Conservation (phyloP, 2,113 vertebrate genomes). For the Solenodon paradoxus region DNA sequence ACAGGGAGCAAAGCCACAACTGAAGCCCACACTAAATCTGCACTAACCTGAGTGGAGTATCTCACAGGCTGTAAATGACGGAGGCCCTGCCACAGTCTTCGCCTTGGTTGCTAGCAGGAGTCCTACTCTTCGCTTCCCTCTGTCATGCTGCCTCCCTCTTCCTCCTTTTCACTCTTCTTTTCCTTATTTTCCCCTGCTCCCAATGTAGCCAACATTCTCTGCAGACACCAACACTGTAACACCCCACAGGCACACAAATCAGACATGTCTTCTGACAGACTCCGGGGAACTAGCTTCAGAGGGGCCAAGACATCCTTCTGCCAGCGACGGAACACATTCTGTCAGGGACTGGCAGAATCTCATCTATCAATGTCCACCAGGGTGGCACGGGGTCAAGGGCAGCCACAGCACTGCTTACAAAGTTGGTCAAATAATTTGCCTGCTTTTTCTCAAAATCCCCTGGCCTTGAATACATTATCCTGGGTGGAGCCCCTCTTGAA, state of each 20-base stretch:
- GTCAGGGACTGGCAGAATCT: not conserved
- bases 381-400: not conserved
- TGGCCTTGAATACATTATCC: not conserved
- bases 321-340: not conserved
- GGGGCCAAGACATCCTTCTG: not conserved
- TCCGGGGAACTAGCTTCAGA: not conserved
- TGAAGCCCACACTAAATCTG: not conserved
- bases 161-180: not conserved
- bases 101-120: not conserved
- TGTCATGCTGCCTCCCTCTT: not conserved
- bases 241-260: constrained; percentile 4
- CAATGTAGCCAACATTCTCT: not conserved
- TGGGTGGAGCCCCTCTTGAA: not conserved
- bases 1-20: not conserved
- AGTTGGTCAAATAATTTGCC: not conserved
- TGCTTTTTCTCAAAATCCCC: not conserved
- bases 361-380: constrained; percentile 32
- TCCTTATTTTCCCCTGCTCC: not conserved
- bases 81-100: not conserved
- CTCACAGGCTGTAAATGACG: constrained; percentile 63
- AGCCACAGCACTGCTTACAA: constrained; percentile 5
- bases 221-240: not conserved
- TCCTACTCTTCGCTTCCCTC: not conserved
- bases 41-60: constrained; percentile 36
- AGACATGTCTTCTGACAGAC: not conserved